Base-by-base conservation (phyloP, 1,140 invertebrate genomes). In the Drosophila lacertosa region DNA sequence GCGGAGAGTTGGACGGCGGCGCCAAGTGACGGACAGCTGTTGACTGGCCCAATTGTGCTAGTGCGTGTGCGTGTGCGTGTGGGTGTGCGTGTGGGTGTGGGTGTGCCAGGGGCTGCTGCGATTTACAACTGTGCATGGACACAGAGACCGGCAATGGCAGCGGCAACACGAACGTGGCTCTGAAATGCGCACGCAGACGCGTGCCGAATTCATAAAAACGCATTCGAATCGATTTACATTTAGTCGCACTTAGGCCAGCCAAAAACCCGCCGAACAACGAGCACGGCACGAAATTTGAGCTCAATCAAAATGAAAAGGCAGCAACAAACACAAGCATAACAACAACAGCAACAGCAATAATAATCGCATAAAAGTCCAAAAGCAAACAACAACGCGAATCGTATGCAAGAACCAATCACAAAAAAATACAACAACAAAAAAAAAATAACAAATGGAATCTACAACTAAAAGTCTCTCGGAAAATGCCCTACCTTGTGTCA, bases 141-240 rank as follows among this genome's bases (percentile, higher is more conserved):
- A 29, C 29, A 37, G 5, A 16, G 9, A 37, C 26, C 26, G 26
- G 26, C 26, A 29, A 29, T 7, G 26, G 26, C 26, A 3, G 22
- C 40, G 13, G 53, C 53, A 20, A 42, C 53, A 42, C 53, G 53
- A 40, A 45, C 16, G 22, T n/a, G 40, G 67, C 63, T 44, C 50
- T 79, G 58, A 82, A 83, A 84, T 88, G 77, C 82, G 82, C 77
- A 86, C 81, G 69, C 77, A 74, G 82, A 86, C 81, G 81, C 81
- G 81, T 86, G 81, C 81, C 81, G 82, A 86, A 86, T 88, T 88
- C 64, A 86, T 86, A 88, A 86, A 88, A 86, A 77, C 81, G 76
- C 79, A 74, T 75, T 77, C 80, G 68, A 88, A 60, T 86, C 68
- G 65, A 88, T 86, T 86, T 86, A 84, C 81, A 86, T 80, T 82